Base-by-base conservation (phyloP, 2,888 invertebrate genomes). In the Lasioglossum zephyrum region DNA sequence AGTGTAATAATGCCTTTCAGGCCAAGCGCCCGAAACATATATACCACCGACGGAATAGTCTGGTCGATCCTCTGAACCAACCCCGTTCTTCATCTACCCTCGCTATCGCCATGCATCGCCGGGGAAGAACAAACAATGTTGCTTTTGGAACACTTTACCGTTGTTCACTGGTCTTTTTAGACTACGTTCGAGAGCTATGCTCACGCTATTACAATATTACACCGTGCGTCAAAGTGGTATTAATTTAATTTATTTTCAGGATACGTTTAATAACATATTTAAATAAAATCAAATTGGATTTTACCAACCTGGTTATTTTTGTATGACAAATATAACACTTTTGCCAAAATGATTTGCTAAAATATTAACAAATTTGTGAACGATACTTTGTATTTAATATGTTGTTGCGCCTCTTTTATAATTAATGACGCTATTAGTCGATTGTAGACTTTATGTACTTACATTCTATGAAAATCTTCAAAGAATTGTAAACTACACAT, bases 1-100 rank as follows among this genome's bases (percentile, higher is more conserved):
- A 69, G 39, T 69, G 69, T 69, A 69, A 69, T 69, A 69, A 69
- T 69, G 69, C 69, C 39, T 39, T 39, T 18, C 39, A 39, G 39
- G 39, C 36, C 39, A 69, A 39, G 39, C 69, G 39, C 39, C 31
- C 36, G 22, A 39, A 39, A 69, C 69, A 22, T 69, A 69, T 39
- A 22, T 69, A 36, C 69, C 69, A 69, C 36, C 66, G 36, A 36
- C 66, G 4, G 18, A 69, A 69, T 22, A 22, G 69, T 22, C 69
- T 69, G 31, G 16, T 31, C 31, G 63, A 63, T 63, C 63, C 63
- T 39, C 39, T 11, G 69, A 69, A 69, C 66, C 66, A 36, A 18
- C 22, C 36, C 0, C 22, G 22, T 22, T 69, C 39, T 69, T 22
- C 69, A 4, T 8, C 39, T 2, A 9, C 22, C 8, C 22, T 22